A percentile compares a stretch with the other conserved stretches of the same genome.
Conservation (phyloP, 2,797 vertebrate genomes). For the Onychomys torridus region DNA sequence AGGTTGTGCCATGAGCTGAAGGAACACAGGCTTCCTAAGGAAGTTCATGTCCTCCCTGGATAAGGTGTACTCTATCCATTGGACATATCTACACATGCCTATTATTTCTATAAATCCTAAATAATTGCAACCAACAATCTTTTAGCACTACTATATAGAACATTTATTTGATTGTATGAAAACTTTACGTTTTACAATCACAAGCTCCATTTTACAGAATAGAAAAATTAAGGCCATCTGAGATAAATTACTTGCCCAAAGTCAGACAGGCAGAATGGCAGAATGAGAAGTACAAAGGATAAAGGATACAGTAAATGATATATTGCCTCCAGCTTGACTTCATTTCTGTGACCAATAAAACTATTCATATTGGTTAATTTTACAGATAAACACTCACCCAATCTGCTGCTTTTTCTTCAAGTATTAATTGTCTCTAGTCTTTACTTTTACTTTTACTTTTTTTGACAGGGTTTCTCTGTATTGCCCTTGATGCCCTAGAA, state of each 20-base stretch:
- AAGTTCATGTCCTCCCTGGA: not conserved
- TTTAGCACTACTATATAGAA: not conserved
- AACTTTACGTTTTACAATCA: not conserved
- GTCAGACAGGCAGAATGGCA: not conserved
- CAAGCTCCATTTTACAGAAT: not conserved
- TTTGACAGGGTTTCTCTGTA: not conserved
- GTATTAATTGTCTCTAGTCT: constrained; percentile 34
- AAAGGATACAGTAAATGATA: not conserved
- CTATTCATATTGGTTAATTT: not conserved
- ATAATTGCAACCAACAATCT: not conserved
- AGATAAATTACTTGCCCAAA: not conserved
- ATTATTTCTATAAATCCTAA: not conserved
- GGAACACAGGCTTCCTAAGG: not conserved
- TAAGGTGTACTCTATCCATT: not conserved
- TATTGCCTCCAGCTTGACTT: not conserved
- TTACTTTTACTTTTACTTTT: not conserved
- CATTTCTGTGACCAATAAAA: not conserved
- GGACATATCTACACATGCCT: not conserved
- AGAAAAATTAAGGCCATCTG: not conserved
- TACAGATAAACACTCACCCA: constrained; percentile 34
- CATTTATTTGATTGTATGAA: not conserved
- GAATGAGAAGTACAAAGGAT: not conserved
- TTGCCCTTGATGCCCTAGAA: not conserved
- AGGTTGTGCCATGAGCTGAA: not conserved
- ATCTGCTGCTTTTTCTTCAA: constrained; percentile 69